Evolutionary conservation across 2,888 invertebrate genomes (phyloP).

Genomic region (Xylota sylvarum): DNA sequence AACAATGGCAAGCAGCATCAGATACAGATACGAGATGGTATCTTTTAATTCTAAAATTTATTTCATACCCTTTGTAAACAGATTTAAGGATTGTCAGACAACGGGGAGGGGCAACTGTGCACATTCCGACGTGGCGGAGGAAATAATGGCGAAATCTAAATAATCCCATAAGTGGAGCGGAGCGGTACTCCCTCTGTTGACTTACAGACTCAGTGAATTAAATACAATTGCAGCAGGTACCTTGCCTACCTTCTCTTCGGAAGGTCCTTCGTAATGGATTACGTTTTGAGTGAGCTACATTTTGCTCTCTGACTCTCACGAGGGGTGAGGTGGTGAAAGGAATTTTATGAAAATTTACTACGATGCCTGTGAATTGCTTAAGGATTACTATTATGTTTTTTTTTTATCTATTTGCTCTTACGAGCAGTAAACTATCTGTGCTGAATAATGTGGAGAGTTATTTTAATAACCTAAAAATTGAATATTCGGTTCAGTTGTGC

Average conservation of each 20-base stretch:
- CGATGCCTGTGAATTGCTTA: neutral
- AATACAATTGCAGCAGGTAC: conserved; percentile 29
- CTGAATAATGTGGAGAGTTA: conserved; percentile 6
- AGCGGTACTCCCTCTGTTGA: conserved; percentile 30
- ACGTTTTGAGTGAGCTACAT: conserved; percentile 31
- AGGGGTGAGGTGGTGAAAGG: neutral
- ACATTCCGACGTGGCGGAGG: neutral
- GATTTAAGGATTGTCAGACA: neutral
- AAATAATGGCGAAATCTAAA: conserved; percentile 27
- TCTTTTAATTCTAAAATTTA: conserved; percentile 56
- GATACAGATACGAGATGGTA: conserved; percentile 34
- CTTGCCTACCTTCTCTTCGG: neutral
- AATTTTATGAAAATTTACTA: neutral
- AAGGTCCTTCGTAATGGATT: conserved; percentile 38
- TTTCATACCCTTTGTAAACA: conserved; percentile 25
- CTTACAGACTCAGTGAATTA: conserved; percentile 41
- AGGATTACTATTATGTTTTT: neutral
- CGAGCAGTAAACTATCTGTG: conserved; percentile 5
- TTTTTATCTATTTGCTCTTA: conserved; percentile 1
- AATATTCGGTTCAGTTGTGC: neutral
- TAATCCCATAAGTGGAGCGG: conserved; percentile 49
- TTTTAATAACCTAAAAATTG: conserved; percentile 7
- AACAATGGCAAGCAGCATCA: conserved; percentile 16
- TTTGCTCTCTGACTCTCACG: neutral
- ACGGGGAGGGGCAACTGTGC: neutral